Evolutionary conservation across 1,140 invertebrate genomes (phyloP).

Genomic region (Coboldia fuscipes): DNA sequence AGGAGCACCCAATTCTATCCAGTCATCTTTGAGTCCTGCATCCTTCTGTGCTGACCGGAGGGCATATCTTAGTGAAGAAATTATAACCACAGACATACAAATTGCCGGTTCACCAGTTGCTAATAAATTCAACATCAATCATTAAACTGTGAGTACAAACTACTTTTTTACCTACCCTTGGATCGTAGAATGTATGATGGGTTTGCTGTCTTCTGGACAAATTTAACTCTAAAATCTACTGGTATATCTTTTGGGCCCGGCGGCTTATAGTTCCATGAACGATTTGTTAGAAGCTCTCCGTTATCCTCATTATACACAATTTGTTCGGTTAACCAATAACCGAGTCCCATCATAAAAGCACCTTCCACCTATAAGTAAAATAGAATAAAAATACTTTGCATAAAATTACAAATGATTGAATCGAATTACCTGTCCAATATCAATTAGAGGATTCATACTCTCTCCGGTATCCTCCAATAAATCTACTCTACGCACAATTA

Average conservation of each 20-base stretch:
- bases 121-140: constrained; percentile 15
- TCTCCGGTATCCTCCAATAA: constrained; percentile 50
- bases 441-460: constrained; percentile 51
- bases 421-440: constrained; percentile 43
- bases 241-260: constrained; percentile 66
- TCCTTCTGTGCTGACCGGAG: constrained; percentile 37
- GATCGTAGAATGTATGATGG: constrained; percentile 45
- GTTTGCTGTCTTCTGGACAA: constrained; percentile 49
- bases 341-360: constrained; percentile 66
- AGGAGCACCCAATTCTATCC: constrained; percentile 21
- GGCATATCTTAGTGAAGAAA: constrained; percentile 50
- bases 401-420: neutral
- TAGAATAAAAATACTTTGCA: neutral
- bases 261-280: constrained; percentile 66
- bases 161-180: constrained; percentile 40
- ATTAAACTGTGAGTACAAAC: no score
- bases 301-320: constrained; percentile 37
- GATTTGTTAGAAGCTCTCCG: constrained; percentile 43
- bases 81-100: constrained; percentile 36
- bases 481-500: constrained; percentile 36
- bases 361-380: constrained; percentile 38
- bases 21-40: constrained; percentile 20
- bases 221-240: constrained; percentile 52
- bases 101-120: constrained; percentile 60
- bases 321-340: constrained; percentile 54